Evolutionary conservation across 2,888 invertebrate species (phyloP), one percentile per base, ranked within the genome.

Genomic region (Melikaiella ostensackeni): DNA sequence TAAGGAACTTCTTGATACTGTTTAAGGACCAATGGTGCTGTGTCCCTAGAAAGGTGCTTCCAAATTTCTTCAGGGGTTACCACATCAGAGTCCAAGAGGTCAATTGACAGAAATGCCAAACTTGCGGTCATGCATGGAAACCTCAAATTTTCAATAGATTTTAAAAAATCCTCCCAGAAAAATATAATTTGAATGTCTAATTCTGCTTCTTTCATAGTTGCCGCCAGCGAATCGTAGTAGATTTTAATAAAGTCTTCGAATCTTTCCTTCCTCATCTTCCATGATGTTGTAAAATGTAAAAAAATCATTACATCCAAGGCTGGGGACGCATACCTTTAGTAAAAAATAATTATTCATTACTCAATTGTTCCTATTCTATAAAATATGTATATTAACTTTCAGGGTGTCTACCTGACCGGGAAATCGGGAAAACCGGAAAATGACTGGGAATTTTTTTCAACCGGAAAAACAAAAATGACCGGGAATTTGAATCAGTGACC

Each of bases 301-400:
- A 91, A 89, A 66, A 88, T 88, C 8, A 89, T 74, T 2, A 91
- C 82, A 63, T 92, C 92, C 55, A 89, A 87, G 0, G 87, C 89
- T 7, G 91, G 91, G 33, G 90, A 89, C 59, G 89, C 88, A 77
- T 88, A 89, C 30, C 79, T 83, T 63, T 3, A 75, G 66, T 7
- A 8, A 21, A 74, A 50, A n/a, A 50, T n/a, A 50, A 0, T 50
- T 50, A 16, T 16, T 42, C 6, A 16, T 42, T 6, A 16, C 4
- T 42, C 5, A 42, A 16, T 42, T 30, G 30, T 2, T 30, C 4
- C 2, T 30, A 30, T 4, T 30, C 30, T 4, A 2, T 30, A 4
- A 4, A 30, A 30, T 30, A 30, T 30, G 7, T 4, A 33, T 7
- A 30, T 30, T 30, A 2, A 30, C 4, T 30, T 30, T 30, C n/a